Evolutionary conservation across 2,113 vertebrate genomes (phyloP).

Genomic region (Brienomyrus longianalis): DNA sequence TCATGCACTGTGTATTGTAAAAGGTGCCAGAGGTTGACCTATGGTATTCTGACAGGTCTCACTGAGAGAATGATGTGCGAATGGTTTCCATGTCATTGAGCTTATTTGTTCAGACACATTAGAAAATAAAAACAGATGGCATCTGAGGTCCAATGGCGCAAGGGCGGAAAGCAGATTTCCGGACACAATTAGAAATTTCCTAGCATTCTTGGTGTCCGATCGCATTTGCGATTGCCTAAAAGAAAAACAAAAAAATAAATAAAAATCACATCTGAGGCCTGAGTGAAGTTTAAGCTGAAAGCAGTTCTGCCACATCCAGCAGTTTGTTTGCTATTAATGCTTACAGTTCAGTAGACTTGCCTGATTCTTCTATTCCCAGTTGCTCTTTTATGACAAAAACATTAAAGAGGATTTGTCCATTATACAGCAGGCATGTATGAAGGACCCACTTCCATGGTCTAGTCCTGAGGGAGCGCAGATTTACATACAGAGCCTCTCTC

Average conservation of each 20-base stretch:
- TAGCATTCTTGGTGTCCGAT: slow-evolving; percentile 56
- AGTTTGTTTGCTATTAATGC: slow-evolving; percentile 69
- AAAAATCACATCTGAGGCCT: slow-evolving; percentile 53
- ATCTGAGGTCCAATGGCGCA: not conserved
- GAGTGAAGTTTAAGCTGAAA: slow-evolving; percentile 69
- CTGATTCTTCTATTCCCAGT: slow-evolving; percentile 64
- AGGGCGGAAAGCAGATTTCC: slow-evolving; percentile 33
- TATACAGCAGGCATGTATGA: slow-evolving; percentile 61
- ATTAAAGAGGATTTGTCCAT: slow-evolving; percentile 64
- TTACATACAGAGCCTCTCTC: slow-evolving; percentile 51
- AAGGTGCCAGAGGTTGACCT: not conserved
- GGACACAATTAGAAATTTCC: slow-evolving; percentile 63
- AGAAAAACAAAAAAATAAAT: slow-evolving; percentile 57
- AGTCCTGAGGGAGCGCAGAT: slow-evolving; percentile 48
- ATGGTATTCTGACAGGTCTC: not conserved
- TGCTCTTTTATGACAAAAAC: slow-evolving; percentile 59
- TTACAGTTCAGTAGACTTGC: slow-evolving; percentile 59
- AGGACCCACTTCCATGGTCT: slow-evolving; percentile 50
- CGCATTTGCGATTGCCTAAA: slow-evolving; percentile 53
- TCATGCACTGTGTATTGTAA: not conserved
- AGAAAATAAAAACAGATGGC: slow-evolving; percentile 17
- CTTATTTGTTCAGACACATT: not conserved
- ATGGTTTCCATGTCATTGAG: not conserved
- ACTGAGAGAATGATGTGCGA: not conserved
- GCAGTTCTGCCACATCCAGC: slow-evolving; percentile 67